Percentiles rank a stretch among this genome's conserved stretches.
Evolutionary conservation across 2,797 vertebrate species (phyloP).

Genomic region (Echiichthys vipera): DNA sequence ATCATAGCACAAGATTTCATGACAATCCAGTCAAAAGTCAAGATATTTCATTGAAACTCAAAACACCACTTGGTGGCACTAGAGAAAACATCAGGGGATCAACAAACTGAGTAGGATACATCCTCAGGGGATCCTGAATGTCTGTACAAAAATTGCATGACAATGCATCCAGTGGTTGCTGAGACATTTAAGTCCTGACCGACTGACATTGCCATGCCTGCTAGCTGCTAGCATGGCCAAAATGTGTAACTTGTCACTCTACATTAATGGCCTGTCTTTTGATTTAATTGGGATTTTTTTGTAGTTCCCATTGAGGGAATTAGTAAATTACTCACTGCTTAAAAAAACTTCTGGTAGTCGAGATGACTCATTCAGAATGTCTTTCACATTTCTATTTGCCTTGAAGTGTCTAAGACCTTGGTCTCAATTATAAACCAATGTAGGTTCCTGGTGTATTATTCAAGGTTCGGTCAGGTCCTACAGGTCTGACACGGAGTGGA

Average conservation of each 20-base stretch:
- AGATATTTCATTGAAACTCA: neutral
- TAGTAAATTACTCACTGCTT: neutral
- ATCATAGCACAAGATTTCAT: neutral
- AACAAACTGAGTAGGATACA: no score
- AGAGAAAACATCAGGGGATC: neutral
- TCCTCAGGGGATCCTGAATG: no score
- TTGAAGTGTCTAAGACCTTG: neutral
- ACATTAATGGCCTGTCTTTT: neutral
- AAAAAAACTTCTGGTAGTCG: neutral
- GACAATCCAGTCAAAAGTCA: neutral
- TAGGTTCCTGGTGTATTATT: neutral
- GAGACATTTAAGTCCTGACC: neutral
- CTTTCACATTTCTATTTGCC: slow-evolving; percentile 3
- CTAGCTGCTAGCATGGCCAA: neutral
- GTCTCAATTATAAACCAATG: slow-evolving; percentile 7
- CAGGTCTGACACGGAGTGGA: slow-evolving; percentile 26
- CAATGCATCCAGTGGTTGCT: neutral
- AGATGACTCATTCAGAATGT: neutral
- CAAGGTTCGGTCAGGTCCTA: slow-evolving; percentile 1
- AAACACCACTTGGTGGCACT: neutral
- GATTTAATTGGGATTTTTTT: neutral
- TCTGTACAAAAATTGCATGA: neutral
- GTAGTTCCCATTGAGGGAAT: neutral
- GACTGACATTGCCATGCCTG: neutral
- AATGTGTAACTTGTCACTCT: neutral